A percentile compares a stretch with the other conserved stretches of the same genome.
phyloP scores from a whole-genome alignment of 30 jellyfish, hydroid and myxozoan species.

The Cassiopea xamachana region DNA sequence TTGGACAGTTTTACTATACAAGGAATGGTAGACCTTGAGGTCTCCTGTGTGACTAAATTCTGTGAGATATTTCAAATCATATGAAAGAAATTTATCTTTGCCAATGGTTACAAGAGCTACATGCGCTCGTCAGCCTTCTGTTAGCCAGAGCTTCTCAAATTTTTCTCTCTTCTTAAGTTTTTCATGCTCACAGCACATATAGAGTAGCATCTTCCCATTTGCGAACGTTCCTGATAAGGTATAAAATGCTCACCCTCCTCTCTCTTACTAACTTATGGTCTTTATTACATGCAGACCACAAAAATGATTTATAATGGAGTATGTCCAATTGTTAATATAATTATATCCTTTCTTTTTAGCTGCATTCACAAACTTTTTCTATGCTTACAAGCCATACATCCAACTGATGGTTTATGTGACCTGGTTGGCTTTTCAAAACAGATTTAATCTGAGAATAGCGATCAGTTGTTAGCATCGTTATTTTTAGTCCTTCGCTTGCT shows the following conservation, averaged over 20 bases:
- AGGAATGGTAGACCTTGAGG: slow-evolving; percentile 49
- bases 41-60: slow-evolving; percentile 45
- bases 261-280: slow-evolving; percentile 19
- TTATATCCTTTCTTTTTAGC: slow-evolving; percentile 12
- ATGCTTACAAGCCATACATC: slow-evolving; percentile 68
- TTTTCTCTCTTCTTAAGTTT: slow-evolving; percentile 11
- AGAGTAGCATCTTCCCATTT: slow-evolving; percentile 38
- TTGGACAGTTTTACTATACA: slow-evolving; percentile 42
- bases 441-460: slow-evolving; percentile 49
- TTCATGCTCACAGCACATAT: slow-evolving; percentile 23
- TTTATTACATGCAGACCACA: slow-evolving; percentile 65
- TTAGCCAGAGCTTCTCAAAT: slow-evolving; percentile 13
- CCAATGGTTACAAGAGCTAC: slow-evolving; percentile 21
- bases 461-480: slow-evolving; percentile 50
- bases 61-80: slow-evolving; percentile 31
- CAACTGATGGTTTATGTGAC: slow-evolving; percentile 49
- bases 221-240: slow-evolving; percentile 50
- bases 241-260: slow-evolving; percentile 53
- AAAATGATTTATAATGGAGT: slow-evolving; percentile 37
- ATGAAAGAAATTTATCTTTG: slow-evolving; percentile 36
- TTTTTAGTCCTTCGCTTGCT: slow-evolving; percentile 14
- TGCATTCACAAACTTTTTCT: slow-evolving; percentile 27
- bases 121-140: slow-evolving; percentile 21
- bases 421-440: slow-evolving; percentile 30
- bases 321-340: slow-evolving; percentile 49